phyloP scores from a whole-genome alignment of 2,797 vertebrate species.

The Bradypus variegatus region DNA sequence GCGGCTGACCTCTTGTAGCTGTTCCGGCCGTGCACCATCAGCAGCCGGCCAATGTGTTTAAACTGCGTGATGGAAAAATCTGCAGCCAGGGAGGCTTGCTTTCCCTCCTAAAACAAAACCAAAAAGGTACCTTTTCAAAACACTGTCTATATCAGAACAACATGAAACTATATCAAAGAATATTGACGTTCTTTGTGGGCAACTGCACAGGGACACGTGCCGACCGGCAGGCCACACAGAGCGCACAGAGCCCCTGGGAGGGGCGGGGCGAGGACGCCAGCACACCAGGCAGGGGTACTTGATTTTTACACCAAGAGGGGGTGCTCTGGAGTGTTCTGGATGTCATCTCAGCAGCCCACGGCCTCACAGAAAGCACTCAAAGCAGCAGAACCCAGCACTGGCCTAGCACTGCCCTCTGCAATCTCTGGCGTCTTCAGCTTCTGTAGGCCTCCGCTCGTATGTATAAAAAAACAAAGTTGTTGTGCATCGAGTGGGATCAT shows the following conservation, averaged over 20 bases:
- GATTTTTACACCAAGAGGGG: too few species aligned
- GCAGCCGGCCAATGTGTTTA: conserved; percentile 91
- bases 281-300: fast-evolving
- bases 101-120: conserved; percentile 83
- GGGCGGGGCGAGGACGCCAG: too few species aligned
- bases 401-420: background rate
- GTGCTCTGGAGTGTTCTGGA: background rate
- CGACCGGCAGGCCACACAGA: background rate
- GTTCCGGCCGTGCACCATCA: conserved; percentile 97
- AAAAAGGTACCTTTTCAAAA: background rate
- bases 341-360: too few species aligned
- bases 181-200: too few species aligned
- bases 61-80: conserved; percentile 98
- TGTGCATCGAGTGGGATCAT: background rate
- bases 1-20: conserved; percentile 98
- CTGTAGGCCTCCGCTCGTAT: background rate
- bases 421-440: background rate
- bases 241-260: too few species aligned
- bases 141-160: background rate
- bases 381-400: background rate
- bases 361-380: too few species aligned
- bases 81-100: conserved; percentile 94
- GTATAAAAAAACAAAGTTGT: background rate
- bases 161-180: background rate
- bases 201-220: fast-evolving